Evolutionary conservation across 2,113 vertebrate species (phyloP).

Genomic region (Tragelaphus buxtoni): DNA sequence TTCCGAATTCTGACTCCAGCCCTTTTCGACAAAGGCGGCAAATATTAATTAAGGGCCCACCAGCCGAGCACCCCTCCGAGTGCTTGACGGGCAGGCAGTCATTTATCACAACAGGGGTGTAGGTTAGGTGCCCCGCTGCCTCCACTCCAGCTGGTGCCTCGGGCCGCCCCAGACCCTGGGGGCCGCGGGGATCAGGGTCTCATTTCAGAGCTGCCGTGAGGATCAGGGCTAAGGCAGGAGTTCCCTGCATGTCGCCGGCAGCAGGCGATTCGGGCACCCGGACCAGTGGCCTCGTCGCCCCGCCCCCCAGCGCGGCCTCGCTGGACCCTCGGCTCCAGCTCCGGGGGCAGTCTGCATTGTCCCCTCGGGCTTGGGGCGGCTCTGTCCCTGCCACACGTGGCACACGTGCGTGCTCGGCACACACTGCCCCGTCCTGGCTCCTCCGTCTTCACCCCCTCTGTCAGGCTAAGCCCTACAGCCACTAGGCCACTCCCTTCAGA

Average conservation of each 20-base stretch:
- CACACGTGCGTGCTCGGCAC: not conserved
- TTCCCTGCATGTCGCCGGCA: fast-evolving
- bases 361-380: not conserved
- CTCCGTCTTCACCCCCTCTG: not conserved
- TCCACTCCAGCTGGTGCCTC: not conserved
- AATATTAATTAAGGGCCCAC: not conserved
- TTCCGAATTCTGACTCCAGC: not conserved
- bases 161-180: not conserved
- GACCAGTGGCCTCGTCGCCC: not conserved
- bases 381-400: not conserved
- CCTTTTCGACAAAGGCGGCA: not conserved
- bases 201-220: fast-evolving
- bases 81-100: not conserved
- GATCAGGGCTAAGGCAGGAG: not conserved
- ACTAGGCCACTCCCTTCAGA: not conserved
- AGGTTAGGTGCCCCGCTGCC: not conserved
- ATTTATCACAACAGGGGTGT: fast-evolving
- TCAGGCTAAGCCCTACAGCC: not conserved
- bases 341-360: fast-evolving
- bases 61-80: not conserved
- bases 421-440: fast-evolving
- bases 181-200: fast-evolving
- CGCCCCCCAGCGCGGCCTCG: fast-evolving
- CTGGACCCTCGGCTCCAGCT: fast-evolving
- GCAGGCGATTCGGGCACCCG: not conserved